Percentiles rank a stretch among this genome's conserved stretches.
Evolutionary conservation across 2,113 vertebrate genomes (phyloP).

Genomic region (Muntiacus muntjak): DNA sequence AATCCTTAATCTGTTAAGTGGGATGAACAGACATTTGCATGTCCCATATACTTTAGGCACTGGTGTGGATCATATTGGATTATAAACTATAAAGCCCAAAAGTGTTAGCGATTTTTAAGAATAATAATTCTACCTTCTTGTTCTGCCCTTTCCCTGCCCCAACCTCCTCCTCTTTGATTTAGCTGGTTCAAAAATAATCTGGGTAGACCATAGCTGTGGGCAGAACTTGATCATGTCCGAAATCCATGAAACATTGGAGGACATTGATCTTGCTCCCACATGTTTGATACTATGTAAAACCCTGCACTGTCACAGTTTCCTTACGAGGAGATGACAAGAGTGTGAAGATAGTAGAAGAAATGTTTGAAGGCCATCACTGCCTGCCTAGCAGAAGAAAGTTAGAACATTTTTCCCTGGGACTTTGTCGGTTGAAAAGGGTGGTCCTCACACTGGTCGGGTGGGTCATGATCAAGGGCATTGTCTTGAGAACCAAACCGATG

Average conservation of each 20-base stretch:
- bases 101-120: background rate
- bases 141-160: background rate
- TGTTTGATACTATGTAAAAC: background rate
- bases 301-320: background rate
- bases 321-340: background rate
- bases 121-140: background rate
- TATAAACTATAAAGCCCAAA: background rate
- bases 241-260: background rate
- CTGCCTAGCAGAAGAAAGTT: background rate
- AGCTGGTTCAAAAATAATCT: background rate
- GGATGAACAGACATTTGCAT: no score
- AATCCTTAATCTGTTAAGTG: background rate
- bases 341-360: background rate
- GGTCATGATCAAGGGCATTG: background rate
- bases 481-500: background rate
- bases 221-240: background rate
- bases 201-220: background rate
- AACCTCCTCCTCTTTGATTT: background rate
- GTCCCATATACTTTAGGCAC: background rate
- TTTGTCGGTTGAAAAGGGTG: background rate
- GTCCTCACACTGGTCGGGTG: background rate
- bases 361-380: background rate
- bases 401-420: background rate
- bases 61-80: background rate
- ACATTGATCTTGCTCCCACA: accelerated